phyloP scores from a whole-genome alignment of 2,888 invertebrate species.

The Xestobium rufovillosum region DNA sequence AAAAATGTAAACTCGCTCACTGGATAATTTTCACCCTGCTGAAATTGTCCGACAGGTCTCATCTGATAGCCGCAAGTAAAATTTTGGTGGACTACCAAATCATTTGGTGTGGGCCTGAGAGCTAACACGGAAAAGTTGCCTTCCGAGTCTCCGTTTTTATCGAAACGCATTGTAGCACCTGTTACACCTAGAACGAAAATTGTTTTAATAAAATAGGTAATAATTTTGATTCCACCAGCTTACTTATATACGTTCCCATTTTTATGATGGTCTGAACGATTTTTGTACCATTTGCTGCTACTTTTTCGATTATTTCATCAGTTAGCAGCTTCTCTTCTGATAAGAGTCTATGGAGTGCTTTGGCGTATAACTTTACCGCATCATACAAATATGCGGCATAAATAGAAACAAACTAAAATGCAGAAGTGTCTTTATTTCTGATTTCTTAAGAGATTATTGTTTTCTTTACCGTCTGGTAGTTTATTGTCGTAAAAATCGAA shows the following conservation, averaged over 20 bases:
- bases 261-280: constrained; percentile 83
- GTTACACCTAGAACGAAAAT: constrained; percentile 95
- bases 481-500: constrained; percentile 50
- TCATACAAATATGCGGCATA: constrained; percentile 94
- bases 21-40: constrained; percentile 61
- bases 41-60: constrained; percentile 79
- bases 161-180: constrained; percentile 86
- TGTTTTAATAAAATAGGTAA: neutral
- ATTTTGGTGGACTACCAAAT: constrained; percentile 45
- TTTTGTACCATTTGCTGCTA: constrained; percentile 76
- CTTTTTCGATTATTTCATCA: constrained; percentile 54
- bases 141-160: constrained; percentile 90
- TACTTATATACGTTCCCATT: constrained; percentile 80
- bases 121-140: constrained; percentile 95
- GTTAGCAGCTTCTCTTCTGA: constrained; percentile 49
- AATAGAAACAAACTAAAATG: constrained; percentile 72
- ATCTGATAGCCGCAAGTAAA: constrained; percentile 70
- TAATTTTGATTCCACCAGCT: constrained; percentile 40
- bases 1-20: constrained; percentile 57
- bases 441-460: too few species aligned
- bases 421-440: too few species aligned
- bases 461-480: too few species aligned
- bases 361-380: constrained; percentile 85
- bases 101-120: constrained; percentile 46
- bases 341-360: constrained; percentile 71